Evolutionary conservation across 2,888 invertebrate species (phyloP), one percentile per base, ranked within the genome.

Genomic region (Ptychoptera albimana): DNA sequence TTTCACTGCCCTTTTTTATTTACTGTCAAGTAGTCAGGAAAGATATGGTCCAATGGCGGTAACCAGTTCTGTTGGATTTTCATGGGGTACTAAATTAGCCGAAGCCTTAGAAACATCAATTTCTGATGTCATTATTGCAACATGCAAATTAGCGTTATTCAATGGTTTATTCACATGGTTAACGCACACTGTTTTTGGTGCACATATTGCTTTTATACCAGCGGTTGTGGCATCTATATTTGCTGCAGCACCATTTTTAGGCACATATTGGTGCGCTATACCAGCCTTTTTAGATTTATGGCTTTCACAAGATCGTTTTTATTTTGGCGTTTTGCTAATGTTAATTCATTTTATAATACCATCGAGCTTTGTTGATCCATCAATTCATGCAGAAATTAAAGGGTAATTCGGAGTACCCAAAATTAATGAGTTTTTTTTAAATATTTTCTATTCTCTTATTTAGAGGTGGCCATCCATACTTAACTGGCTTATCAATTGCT

Each of bases 91-190:
- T 8, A 75, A 83, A 53, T 77, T 89, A 46, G 88, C 86, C 4
- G 73, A 81, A 48, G 86, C 89, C 0, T 69, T 91, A 23, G 88
- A 89, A 56, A 84, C 81, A 48, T 87, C 89, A 0, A 81, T 91
- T 44, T 92, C 91, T 54, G 91, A 92, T 53, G 97, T 98, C 11
- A 88, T 98, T 60, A 78, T 87, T 47, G 94, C 96, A 0, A 93
- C 96, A 2, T 83, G 94, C 55, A 98, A 97, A 69, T 88, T 97
- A 78, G 88, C 93, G 1, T 72, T 86, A 1, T 98, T 98, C 68
- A 97, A 98, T 61, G 97, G 96, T 0, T 72, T 97, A 50, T 98
- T 96, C 79, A 97, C 97, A 0, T 98, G 96, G 92, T 76, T 97
- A 49, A 85, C 92, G 43, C 97, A 98, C 64, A 91, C 88, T 51